These are phyloP conservation scores for Pheosia gnoma DNA, from an alignment of 2,888 invertebrate genomes.

Conservation along the genomic window DNA sequence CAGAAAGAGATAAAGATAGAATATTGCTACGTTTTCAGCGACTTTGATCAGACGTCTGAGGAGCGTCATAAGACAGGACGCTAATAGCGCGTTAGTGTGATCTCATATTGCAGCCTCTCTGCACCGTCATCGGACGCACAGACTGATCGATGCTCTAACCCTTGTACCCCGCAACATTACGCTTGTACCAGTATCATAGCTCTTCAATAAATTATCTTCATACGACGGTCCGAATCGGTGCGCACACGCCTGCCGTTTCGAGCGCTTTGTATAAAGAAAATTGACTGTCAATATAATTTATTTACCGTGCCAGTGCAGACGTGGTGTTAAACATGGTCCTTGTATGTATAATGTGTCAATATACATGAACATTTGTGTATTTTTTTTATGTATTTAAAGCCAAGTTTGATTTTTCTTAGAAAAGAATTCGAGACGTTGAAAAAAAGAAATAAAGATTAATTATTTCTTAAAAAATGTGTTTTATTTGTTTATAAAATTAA, in stretches of 20 bases:
- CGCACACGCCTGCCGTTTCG: too few relatives aligned
- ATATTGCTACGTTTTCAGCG: too few relatives aligned
- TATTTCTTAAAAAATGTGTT: slow-evolving; percentile 79
- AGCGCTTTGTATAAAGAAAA: too few relatives aligned
- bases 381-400: slow-evolving; percentile 83
- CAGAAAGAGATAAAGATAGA: too few relatives aligned
- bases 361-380: slow-evolving; percentile 80
- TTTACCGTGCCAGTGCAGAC: slow-evolving; percentile 53
- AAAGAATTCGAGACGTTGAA: slow-evolving; percentile 79
- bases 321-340: slow-evolving; percentile 56
- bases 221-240: neutral
- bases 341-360: slow-evolving; percentile 74
- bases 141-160: slow-evolving; percentile 58
- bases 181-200: slow-evolving; percentile 30
- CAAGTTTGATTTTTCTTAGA: slow-evolving; percentile 82
- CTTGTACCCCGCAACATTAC: slow-evolving; percentile 35
- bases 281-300: too few relatives aligned
- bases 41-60: too few relatives aligned
- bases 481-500: slow-evolving; percentile 49
- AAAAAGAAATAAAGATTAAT: slow-evolving; percentile 81
- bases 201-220: slow-evolving; percentile 6
- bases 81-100: slow-evolving; percentile 50
- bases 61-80: slow-evolving; percentile 12
- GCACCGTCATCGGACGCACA: slow-evolving; percentile 51
- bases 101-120: slow-evolving; percentile 59